Base-by-base conservation (phyloP, 2,797 vertebrate genomes). In the Glyptemys insculpta region DNA sequence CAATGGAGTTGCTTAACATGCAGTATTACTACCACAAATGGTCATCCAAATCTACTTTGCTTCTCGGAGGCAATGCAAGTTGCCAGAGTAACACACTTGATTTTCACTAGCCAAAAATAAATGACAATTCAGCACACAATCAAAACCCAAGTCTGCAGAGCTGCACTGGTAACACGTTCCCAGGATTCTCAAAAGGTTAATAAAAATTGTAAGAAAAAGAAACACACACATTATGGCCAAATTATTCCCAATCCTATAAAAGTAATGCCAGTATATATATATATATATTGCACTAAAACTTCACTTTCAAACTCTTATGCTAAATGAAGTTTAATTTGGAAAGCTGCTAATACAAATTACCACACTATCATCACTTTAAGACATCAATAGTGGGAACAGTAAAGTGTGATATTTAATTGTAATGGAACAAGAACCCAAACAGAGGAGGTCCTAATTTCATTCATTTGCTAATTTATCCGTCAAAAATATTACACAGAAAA, bases 341-440 rank as follows among this genome's bases (percentile, higher is more conserved):
- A 89, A 0, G 0, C 6, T 81, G 8, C 12, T 83, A 74, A 37
- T 18, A 95, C 54, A 83, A 53, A 3, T 31, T 90, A 59, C 11
- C 49, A 19, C 2, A 2, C n/a, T 90, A 74, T 65, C 57, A 86
- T 3, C 10, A 74, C 76, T 68, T 56, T 87, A 92, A 92, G 86
- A 41, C 21, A 21, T n/a, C 14, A 92, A 14, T 19, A 91, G 34
- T 0, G 50, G 34, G 65, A 81, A 16, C 12, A 31, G 54, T 49
- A 2, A 57, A 78, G 90, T 49, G 49, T 12, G n/a, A 31, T 34
- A 62, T 19, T 84, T 87, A 78, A 88, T 49, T 83, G 56, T 1
- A 80, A 31, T 7, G 86, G 11, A 95, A 90, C 34, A 76, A 65
- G 53, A 86, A 93, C 83, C 87, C 92, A 96, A 95, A 87, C 83